These are phyloP conservation scores for Cheilosia scutellata DNA, from an alignment of 2,888 invertebrate genomes.

Conservation along the genomic window DNA sequence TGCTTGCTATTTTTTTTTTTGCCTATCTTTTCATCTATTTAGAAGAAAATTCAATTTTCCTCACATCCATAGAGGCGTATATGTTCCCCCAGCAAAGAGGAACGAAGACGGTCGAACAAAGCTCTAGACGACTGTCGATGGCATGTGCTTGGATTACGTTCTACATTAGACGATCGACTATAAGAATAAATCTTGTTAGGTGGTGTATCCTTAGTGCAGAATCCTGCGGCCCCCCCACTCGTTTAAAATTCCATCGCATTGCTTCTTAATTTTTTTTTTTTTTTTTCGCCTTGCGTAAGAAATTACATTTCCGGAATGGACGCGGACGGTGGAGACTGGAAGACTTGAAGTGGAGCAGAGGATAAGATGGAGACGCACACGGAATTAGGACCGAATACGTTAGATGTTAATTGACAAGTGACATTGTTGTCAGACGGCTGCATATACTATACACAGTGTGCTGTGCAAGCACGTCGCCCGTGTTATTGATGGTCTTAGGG, in stretches of 20 bases:
- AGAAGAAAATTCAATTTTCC: conserved; percentile 71
- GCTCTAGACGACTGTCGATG: conserved; percentile 61
- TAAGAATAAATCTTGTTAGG: conserved; percentile 70
- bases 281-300: conserved; percentile 27
- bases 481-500: too few relatives aligned
- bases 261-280: conserved; percentile 10
- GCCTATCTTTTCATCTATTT: conserved; percentile 67
- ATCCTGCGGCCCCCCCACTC: background rate
- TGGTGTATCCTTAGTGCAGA: conserved; percentile 45
- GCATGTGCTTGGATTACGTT: conserved; percentile 71
- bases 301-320: conserved; percentile 43
- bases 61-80: conserved; percentile 8
- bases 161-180: conserved; percentile 68
- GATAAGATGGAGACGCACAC: conserved; percentile 19
- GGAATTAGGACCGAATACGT: conserved; percentile 64
- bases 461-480: too few relatives aligned
- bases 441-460: conserved; percentile 23
- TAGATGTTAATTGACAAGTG: conserved; percentile 71
- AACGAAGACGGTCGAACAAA: conserved; percentile 29
- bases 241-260: conserved; percentile 49
- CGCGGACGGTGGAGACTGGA: background rate
- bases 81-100: background rate
- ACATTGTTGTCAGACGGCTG: conserved; percentile 64
- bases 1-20: background rate
- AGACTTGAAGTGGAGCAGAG: background rate